These are phyloP conservation scores for Tethea ocularis DNA, from an alignment of 2,888 invertebrate genomes.

Conservation along the genomic window DNA sequence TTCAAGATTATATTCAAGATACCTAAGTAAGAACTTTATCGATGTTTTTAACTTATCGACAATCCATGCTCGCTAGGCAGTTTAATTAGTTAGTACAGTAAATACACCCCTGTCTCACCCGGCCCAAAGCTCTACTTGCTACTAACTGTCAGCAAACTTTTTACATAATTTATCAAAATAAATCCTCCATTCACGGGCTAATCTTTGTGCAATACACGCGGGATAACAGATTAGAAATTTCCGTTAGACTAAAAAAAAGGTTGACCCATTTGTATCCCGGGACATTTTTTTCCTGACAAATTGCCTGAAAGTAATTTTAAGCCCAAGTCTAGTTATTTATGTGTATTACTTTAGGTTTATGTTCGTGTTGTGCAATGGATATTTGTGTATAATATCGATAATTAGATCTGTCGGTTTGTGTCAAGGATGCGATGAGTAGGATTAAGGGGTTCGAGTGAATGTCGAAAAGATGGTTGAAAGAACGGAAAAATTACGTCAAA, in stretches of 20 bases:
- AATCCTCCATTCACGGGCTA: slow-evolving; percentile 35
- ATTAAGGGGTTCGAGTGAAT: background rate
- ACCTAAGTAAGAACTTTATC: no score
- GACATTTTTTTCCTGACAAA: slow-evolving; percentile 77
- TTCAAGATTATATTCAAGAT: no score
- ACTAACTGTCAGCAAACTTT: slow-evolving; percentile 10
- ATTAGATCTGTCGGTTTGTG: background rate
- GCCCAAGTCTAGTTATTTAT: slow-evolving; percentile 75
- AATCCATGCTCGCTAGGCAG: no score
- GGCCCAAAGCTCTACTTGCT: background rate
- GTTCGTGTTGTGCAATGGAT: slow-evolving; percentile 30
- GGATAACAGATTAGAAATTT: slow-evolving; percentile 71
- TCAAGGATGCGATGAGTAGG: background rate
- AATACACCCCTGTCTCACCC: no score
- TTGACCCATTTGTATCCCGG: slow-evolving; percentile 71
- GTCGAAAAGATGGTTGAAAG: no score
- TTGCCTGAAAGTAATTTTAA: slow-evolving; percentile 79
- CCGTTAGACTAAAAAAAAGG: slow-evolving; percentile 71
- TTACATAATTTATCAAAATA: slow-evolving; percentile 37
- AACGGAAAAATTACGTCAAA: no score
- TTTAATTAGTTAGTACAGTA: no score
- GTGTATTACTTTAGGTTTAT: slow-evolving; percentile 64
- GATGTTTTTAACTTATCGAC: no score
- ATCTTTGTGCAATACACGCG: slow-evolving; percentile 47
- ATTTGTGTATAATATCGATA: slow-evolving; percentile 13